Evolutionary conservation across 2,797 vertebrate genomes (phyloP).

Genomic region (Loriculus beryllinus): DNA sequence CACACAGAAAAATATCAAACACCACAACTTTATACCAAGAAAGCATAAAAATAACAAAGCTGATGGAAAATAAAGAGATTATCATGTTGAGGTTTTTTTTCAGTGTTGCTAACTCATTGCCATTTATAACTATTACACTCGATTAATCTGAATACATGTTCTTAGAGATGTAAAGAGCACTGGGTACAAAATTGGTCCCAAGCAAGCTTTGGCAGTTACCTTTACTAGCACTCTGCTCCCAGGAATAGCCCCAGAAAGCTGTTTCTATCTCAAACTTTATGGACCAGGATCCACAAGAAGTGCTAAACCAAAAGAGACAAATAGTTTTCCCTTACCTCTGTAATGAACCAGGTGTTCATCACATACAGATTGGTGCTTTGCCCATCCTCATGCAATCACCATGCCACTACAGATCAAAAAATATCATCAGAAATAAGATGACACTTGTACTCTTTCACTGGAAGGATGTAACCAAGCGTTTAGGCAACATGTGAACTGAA

Average conservation of each 20-base stretch:
- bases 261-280: not conserved
- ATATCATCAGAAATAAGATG: not conserved
- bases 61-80: not conserved
- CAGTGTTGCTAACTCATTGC: not conserved
- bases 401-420: not conserved
- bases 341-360: not conserved
- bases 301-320: not conserved
- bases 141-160: rapidly evolving
- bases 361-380: not conserved
- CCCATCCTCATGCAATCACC: not conserved
- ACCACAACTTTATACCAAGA: not conserved
- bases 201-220: not conserved
- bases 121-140: not conserved
- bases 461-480: not conserved
- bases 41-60: not conserved
- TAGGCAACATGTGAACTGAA: not conserved
- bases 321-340: not conserved
- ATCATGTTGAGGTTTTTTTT: too few relatives aligned
- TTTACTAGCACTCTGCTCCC: not conserved
- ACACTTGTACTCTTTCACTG: not conserved
- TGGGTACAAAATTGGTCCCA: not conserved
- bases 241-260: not conserved
- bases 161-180: not conserved
- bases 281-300: not conserved
- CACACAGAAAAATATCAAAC: not conserved